phyloP scores from a whole-genome alignment of 2,113 vertebrate genomes.

The Prolemur simus region DNA sequence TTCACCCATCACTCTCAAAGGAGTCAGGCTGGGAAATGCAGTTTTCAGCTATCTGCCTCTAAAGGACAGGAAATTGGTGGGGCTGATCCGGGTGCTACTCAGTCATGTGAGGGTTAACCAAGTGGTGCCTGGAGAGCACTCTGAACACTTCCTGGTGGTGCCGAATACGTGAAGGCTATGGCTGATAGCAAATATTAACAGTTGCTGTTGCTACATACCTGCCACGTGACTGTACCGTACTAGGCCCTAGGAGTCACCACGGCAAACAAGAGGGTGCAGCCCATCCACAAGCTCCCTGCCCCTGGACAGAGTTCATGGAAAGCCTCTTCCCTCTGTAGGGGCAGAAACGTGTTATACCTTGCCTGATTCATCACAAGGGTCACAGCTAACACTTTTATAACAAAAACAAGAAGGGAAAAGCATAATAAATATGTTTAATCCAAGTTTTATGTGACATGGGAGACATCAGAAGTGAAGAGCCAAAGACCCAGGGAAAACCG shows the following conservation, averaged over 20 bases:
- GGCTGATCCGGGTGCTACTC: neutral
- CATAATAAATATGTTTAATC: neutral
- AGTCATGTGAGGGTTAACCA: neutral
- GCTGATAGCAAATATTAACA: no score
- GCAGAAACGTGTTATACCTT: neutral
- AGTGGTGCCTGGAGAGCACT: neutral
- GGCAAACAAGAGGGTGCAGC: neutral
- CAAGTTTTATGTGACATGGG: no score
- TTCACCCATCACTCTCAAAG: neutral
- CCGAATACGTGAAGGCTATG: neutral
- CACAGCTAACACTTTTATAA: neutral
- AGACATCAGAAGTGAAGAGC: neutral
- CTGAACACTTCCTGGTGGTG: neutral
- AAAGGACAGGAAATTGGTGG: neutral
- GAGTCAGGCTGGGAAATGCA: neutral
- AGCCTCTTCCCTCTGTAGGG: neutral
- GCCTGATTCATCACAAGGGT: neutral
- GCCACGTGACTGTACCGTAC: neutral
- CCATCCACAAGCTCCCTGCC: neutral
- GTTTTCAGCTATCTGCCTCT: neutral
- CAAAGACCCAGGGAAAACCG: neutral
- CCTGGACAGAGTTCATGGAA: neutral
- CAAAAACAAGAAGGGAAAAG: neutral
- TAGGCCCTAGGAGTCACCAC: neutral
- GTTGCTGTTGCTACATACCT: neutral